Base-by-base conservation (phyloP, 2,888 invertebrate genomes). In the Phaedon cochleariae region DNA sequence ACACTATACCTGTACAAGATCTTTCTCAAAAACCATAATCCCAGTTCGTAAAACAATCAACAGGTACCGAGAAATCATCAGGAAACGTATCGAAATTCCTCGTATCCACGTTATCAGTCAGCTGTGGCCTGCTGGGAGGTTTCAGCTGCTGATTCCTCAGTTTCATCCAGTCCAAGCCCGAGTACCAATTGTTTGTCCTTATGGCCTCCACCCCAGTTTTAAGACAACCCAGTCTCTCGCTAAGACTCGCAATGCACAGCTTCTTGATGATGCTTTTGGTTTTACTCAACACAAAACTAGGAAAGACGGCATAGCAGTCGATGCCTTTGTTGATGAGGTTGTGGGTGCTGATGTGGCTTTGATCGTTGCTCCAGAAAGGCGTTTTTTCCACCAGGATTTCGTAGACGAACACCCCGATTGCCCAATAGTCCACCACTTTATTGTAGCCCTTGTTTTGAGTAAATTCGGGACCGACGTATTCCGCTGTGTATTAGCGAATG, bases 271-370 rank as follows among this genome's bases (percentile, higher is more conserved):
- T 86, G 67, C 89, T 85, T 76, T 92, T 92, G 0, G 94, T 95
- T 22, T 91, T 89, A 78, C 90, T 90, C 68, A 91, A 89, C 65
- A 96, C 90, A 61, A 89, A 87, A 51, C 89, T 88, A 55, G 95
- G 92, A 85, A 97, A 94, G 67, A 90, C 88, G 12, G 95, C 74
- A 22, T 64, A 63, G n/a, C n/a, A n/a, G 21, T 77, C 75, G 22
- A 76, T 74, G 1, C 75, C 75, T 60, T 93, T 92, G 68, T 97
- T 85, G 74, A 97, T 97, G 68, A 93, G 89, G 72, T 94, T 95
- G 84, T 95, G 97, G n/a, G 96, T 96, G 81, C 94, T 93, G 89
- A 96, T 92, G 79, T 96, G 95, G 84, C 94, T 95, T 9, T 91
- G 88, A 87, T 53, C 93, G 1, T 68, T 71, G 22, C 71, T 71